A percentile compares a stretch with the other conserved stretches of the same genome.
Conservation (phyloP, 2,797 vertebrate species). For the Chrosomus eos region DNA sequence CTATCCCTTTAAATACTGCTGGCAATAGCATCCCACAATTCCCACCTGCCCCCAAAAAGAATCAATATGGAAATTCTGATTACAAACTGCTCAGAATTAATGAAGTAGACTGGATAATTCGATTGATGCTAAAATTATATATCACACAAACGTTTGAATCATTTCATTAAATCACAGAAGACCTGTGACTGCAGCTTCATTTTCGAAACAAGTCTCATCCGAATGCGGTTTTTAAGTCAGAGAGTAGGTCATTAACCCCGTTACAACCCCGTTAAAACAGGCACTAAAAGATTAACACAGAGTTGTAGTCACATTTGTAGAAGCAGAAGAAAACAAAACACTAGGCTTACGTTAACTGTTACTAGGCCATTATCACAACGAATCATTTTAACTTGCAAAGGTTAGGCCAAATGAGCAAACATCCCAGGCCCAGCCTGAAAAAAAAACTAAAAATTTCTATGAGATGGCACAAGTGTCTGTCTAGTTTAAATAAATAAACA, state of each 20-base stretch:
- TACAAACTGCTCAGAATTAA: background rate
- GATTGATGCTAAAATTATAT: background rate
- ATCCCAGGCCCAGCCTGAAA: background rate
- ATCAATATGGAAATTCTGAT: background rate
- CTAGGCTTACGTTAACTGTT: background rate
- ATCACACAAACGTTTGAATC: background rate
- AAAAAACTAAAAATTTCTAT: background rate
- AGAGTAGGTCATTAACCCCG: background rate
- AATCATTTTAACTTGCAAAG: background rate
- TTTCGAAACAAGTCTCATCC: background rate
- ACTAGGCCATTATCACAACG: background rate
- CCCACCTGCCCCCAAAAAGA: background rate
- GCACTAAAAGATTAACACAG: background rate
- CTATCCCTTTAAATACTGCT: background rate
- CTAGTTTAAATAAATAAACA: background rate
- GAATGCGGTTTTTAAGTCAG: background rate
- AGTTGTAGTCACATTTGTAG: background rate
- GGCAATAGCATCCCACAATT: background rate
- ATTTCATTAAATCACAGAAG: background rate
- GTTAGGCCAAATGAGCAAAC: background rate
- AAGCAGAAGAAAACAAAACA: background rate
- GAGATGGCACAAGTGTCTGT: background rate
- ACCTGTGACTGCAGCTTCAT: background rate
- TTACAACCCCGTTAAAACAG: background rate
- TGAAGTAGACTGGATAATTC: background rate